phyloP scores from a whole-genome alignment of 1,140 invertebrate species.

The Calephelis virginiensis region DNA sequence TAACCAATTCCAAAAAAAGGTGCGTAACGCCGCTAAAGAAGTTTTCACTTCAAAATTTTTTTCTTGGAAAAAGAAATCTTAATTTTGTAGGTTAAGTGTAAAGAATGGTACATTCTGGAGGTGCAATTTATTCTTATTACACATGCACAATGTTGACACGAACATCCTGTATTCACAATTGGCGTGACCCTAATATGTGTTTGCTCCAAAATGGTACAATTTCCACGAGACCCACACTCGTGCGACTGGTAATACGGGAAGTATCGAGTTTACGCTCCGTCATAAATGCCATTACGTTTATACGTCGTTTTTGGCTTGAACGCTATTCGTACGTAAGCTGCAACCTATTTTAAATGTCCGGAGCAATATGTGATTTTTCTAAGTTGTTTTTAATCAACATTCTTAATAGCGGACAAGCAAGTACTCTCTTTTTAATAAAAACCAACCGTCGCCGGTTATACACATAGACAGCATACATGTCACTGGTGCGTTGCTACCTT shows the following conservation, averaged over 20 bases:
- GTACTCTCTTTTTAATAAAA: too few species aligned
- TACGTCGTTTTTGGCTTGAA: conserved; percentile 8
- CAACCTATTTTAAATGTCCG: conserved; percentile 12
- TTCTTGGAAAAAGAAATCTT: too few species aligned
- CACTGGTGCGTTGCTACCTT: too few species aligned
- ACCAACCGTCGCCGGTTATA: too few species aligned
- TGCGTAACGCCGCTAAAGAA: too few species aligned
- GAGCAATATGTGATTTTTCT: background rate
- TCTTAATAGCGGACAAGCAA: too few species aligned
- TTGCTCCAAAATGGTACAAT: conserved; percentile 30
- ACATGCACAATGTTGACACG: conserved; percentile 25
- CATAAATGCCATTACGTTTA: conserved; percentile 16
- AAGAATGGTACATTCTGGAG: background rate
- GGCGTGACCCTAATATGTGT: conserved; percentile 40
- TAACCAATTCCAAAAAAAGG: too few species aligned
- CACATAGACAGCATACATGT: too few species aligned
- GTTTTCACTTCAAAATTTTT: too few species aligned
- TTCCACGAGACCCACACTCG: conserved; percentile 26
- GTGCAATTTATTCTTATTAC: conserved; percentile 4
- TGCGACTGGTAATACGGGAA: conserved; percentile 52
- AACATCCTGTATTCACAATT: conserved; percentile 39
- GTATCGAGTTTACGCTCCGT: conserved; percentile 23
- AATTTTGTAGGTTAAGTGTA: too few species aligned
- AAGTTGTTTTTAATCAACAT: too few species aligned
- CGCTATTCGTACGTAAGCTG: conserved; percentile 2